Evolutionary conservation across 2,113 vertebrate genomes (phyloP).

Genomic region (Brachypteracias leptosomus): DNA sequence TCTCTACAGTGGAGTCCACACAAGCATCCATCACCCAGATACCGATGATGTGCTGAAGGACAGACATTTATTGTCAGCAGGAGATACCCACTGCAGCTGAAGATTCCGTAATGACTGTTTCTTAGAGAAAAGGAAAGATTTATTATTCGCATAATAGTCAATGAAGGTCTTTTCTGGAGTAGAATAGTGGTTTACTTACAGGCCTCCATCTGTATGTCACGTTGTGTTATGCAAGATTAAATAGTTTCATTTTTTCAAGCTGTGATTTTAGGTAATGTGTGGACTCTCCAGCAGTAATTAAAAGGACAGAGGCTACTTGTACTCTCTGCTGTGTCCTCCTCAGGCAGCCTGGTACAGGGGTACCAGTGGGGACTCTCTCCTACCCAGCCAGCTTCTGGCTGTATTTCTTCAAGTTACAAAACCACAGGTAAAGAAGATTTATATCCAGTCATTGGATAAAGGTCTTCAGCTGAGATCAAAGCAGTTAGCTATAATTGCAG

Average conservation of each 20-base stretch:
- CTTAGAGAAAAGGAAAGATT: conserved; percentile 54
- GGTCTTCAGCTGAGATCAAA: conserved; percentile 43
- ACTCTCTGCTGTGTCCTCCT: not conserved
- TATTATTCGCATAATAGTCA: conserved; percentile 30
- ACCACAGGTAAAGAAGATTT: not conserved
- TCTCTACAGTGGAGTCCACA: not conserved
- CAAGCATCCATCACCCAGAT: conserved; percentile 15
- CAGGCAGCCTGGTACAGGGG: not conserved
- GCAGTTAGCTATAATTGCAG: not conserved
- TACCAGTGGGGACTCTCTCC: not conserved
- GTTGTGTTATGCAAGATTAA: not conserved
- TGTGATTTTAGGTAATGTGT: not conserved
- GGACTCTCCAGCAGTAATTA: conserved; percentile 17
- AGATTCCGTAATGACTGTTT: conserved; percentile 37
- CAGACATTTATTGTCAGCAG: conserved; percentile 36
- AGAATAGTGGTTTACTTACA: conserved; percentile 24
- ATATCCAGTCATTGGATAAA: not conserved
- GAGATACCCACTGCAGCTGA: conserved; percentile 33
- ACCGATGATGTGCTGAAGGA: not conserved
- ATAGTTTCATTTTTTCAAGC: not conserved
- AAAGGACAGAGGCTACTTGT: conserved; percentile 21
- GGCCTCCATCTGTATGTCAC: not conserved
- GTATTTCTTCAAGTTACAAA: not conserved
- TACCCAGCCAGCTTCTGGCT: not conserved
- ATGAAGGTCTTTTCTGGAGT: conserved; percentile 12